Evolutionary conservation across 2,113 vertebrate genomes (phyloP), one percentile per base, ranked within the genome.

Genomic region (Nipponia nippon): DNA sequence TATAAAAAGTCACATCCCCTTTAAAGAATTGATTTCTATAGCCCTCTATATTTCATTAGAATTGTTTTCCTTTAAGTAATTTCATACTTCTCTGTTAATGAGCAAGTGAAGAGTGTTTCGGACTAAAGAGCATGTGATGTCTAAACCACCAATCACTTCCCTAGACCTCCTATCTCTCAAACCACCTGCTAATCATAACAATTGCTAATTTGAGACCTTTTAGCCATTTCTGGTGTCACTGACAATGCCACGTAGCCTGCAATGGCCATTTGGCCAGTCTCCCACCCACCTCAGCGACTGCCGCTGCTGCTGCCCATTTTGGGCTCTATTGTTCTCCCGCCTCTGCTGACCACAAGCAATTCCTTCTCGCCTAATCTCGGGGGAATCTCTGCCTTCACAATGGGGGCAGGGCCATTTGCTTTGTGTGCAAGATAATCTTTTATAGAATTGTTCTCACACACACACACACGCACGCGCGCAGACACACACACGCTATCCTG

Each of bases 291-390:
- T 93, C 96, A 56, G 96, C 21, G 66, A 77, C 95, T 83, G 95
- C 96, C 7, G 92, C 95, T 81, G 92, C 96, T 75, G 93, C 96
- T 98, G 97, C 96, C 98, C 98, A 94, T 98, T 98, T 97, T 92
- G 94, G 94, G 97, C 96, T 97, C 98, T 97, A 98, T 99, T 99
- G 98, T 98, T 98, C 98, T 97, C 91, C 81, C 1, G 94, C 97
- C 97, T 97, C 95, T 98, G 97, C 98, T 98, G 98, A 98, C 98
- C 98, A 98, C 81, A 97, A 97, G 97, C 98, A 98, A 98, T 98
- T 98, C 97, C 97, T 98, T 93, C 97, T 97, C 55, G 44, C 89
- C 93, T 97, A 90, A 95, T 98, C 98, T 96, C 98, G 0, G 88
- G 98, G 98, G 98, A 98, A 96, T 90, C 95, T 97, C 96, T 98